phyloP scores from a whole-genome alignment of 2,113 vertebrate species.

The Amblyopsis rosae region DNA sequence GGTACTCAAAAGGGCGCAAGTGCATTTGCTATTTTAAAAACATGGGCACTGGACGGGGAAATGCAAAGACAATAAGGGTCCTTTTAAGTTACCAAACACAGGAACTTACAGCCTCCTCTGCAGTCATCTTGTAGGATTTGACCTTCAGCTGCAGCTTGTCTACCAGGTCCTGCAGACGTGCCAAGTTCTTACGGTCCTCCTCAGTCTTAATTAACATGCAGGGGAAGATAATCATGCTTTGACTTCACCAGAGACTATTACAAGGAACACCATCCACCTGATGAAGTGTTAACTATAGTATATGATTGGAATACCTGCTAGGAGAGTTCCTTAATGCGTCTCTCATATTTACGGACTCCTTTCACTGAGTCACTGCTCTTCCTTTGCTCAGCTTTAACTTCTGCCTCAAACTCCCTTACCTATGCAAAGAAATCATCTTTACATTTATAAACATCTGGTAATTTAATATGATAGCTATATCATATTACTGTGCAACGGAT shows the following conservation, averaged over 20 bases:
- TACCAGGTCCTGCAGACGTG: conserved; percentile 82
- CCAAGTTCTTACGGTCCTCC: conserved; percentile 81
- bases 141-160: conserved; percentile 79
- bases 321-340: conserved; percentile 66
- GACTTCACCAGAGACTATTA: background rate
- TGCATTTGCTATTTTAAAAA: no score
- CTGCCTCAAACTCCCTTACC: conserved; percentile 44
- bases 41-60: no score
- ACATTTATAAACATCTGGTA: no score
- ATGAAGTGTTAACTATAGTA: no score
- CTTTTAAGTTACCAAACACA: background rate
- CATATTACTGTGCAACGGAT: no score
- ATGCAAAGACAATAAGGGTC: background rate
- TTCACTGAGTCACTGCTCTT: conserved; percentile 59
- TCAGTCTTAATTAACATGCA: conserved; percentile 61
- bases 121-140: conserved; percentile 81
- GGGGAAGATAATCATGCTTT: background rate
- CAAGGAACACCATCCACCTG: background rate
- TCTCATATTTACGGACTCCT: conserved; percentile 66
- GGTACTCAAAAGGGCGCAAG: no score
- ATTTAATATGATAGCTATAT: no score
- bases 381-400: conserved; percentile 62
- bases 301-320: conserved; percentile 52
- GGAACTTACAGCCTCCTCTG: conserved; percentile 76
- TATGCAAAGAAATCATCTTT: no score